phyloP scores from a whole-genome alignment of 2,888 invertebrate genomes.

The Drosophila maculinotata region DNA sequence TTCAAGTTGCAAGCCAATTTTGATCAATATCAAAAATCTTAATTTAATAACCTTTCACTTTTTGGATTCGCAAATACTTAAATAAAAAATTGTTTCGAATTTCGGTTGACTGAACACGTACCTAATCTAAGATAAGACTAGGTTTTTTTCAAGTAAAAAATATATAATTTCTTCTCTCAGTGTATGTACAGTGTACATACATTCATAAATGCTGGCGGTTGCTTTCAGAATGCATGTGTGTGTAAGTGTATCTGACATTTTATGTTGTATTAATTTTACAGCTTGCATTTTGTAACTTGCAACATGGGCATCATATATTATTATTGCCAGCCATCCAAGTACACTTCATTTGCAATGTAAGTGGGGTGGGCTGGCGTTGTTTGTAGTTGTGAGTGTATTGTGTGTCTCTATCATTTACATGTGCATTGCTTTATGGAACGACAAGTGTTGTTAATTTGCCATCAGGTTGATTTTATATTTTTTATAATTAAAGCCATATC shows the following conservation, averaged over 20 bases:
- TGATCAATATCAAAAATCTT: too few relatives aligned
- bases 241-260: constrained; percentile 41
- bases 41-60: too few relatives aligned
- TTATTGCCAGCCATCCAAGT: constrained; percentile 20
- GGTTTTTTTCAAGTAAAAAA: too few relatives aligned
- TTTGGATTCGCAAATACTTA: too few relatives aligned
- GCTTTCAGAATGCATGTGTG: constrained; percentile 20
- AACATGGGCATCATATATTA: constrained; percentile 30
- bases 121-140: too few relatives aligned
- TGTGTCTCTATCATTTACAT: not conserved
- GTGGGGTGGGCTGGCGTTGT: not conserved
- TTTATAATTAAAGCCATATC: constrained; percentile 1
- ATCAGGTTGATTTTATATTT: constrained; percentile 23
- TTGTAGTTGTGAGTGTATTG: not conserved
- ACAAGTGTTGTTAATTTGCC: constrained; percentile 15
- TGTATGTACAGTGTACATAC: too few relatives aligned
- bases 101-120: too few relatives aligned
- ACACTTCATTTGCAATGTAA: constrained; percentile 5
- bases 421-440: constrained; percentile 13
- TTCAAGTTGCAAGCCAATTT: too few relatives aligned
- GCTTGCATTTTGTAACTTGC: constrained; percentile 58
- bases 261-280: constrained; percentile 78
- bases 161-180: too few relatives aligned
- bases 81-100: too few relatives aligned
- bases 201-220: too few relatives aligned